phyloP scores from a whole-genome alignment of 1,140 invertebrate species.

The Drosophila biarmipes region DNA sequence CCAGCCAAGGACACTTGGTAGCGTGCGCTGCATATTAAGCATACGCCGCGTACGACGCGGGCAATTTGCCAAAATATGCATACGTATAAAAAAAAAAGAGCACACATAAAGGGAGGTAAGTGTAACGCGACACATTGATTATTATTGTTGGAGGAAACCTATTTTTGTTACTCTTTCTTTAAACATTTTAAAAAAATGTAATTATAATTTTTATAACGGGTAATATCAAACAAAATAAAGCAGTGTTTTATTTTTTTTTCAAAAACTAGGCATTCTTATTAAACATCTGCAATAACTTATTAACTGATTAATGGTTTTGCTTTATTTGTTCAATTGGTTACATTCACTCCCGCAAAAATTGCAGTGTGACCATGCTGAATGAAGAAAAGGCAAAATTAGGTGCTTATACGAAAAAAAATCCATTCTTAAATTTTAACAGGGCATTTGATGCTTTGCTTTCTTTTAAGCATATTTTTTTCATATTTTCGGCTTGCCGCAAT shows the following conservation, averaged over 20 bases:
- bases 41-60: constrained; percentile 41
- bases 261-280: background rate
- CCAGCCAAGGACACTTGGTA: constrained; percentile 36
- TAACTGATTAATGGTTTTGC: background rate
- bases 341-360: background rate
- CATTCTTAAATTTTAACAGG: background rate
- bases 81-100: constrained; percentile 16
- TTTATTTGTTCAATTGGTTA: background rate
- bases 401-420: background rate
- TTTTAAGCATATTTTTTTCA: background rate
- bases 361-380: background rate
- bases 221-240: too few species aligned
- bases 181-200: background rate
- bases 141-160: too few species aligned
- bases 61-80: constrained; percentile 34
- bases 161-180: constrained; percentile 3
- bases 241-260: too few species aligned
- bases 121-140: background rate
- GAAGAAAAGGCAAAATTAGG: background rate
- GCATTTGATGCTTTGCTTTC: background rate
- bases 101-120: constrained; percentile 4
- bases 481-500: constrained; percentile 11
- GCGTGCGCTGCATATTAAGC: constrained; percentile 46
- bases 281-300: background rate
- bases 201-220: too few species aligned